Evolutionary conservation across 2,113 vertebrate species (phyloP).

Genomic region (Chiloscyllium plagiosum): DNA sequence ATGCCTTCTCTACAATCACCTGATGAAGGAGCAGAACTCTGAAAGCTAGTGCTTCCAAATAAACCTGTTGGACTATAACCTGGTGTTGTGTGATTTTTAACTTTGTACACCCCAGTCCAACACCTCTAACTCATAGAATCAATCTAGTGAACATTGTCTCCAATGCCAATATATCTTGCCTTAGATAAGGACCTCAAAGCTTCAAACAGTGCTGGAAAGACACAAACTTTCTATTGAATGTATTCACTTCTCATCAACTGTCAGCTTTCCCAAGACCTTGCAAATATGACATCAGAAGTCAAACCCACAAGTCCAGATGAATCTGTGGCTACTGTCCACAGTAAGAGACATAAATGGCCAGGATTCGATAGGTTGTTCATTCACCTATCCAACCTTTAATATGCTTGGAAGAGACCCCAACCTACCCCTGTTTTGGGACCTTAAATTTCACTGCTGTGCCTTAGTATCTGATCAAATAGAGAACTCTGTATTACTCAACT

Average conservation of each 20-base stretch:
- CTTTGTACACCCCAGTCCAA: too few species aligned
- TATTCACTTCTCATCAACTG: background rate
- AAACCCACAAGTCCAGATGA: background rate
- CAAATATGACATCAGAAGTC: background rate
- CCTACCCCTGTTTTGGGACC: background rate
- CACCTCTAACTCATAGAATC: too few species aligned
- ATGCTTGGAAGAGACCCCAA: background rate
- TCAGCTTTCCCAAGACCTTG: background rate
- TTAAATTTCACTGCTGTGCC: background rate
- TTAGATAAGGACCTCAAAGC: too few species aligned
- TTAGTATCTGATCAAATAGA: background rate
- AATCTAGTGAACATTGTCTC: too few species aligned
- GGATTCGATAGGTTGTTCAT: background rate
- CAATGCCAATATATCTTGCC: too few species aligned
- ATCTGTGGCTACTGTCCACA: background rate
- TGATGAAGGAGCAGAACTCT: too few species aligned
- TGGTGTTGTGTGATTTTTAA: too few species aligned
- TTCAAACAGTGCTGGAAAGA: background rate
- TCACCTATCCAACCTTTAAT: background rate
- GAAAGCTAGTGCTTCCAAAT: too few species aligned
- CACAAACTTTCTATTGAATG: background rate
- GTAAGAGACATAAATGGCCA: background rate
- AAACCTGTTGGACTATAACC: too few species aligned
- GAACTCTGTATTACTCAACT: conserved; percentile 15
- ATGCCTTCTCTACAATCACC: too few species aligned